Evolutionary conservation across 1,140 invertebrate genomes (phyloP).

Genomic region (Aphaenogaster rudis): DNA sequence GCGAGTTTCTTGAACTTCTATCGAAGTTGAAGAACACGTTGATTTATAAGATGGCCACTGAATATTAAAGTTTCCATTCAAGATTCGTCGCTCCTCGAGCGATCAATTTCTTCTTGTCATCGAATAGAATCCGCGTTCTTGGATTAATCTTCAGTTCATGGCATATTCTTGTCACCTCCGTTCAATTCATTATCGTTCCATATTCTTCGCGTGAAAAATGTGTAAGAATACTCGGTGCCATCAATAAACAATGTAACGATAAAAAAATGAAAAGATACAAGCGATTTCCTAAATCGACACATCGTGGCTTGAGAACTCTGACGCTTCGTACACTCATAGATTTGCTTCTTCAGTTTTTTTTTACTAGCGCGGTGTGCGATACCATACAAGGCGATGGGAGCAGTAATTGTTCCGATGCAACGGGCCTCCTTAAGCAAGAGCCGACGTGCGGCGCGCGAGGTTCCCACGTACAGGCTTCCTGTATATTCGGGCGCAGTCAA

Average conservation of each 20-base stretch:
- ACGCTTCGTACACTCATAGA: neutral
- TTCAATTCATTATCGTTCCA: neutral
- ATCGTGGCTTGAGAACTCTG: neutral
- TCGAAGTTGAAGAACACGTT: slow-evolving; percentile 3
- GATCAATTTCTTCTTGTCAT: neutral
- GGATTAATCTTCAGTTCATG: neutral
- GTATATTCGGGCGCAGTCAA: slow-evolving; percentile 76
- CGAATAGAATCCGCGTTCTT: neutral
- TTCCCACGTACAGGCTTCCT: slow-evolving; percentile 75
- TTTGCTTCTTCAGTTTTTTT: slow-evolving; percentile 1
- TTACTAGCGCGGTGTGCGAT: slow-evolving; percentile 32
- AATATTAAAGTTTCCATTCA: slow-evolving; percentile 40
- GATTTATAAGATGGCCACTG: slow-evolving; percentile 20
- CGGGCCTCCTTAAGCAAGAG: slow-evolving; percentile 60
- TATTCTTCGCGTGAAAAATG: too few relatives aligned
- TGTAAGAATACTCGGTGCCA: neutral
- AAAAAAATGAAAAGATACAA: neutral
- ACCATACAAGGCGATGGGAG: slow-evolving; percentile 46
- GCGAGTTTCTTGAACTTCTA: slow-evolving; percentile 38
- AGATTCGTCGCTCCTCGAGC: neutral
- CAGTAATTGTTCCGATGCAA: slow-evolving; percentile 72
- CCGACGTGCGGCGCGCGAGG: slow-evolving; percentile 49
- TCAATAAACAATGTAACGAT: neutral
- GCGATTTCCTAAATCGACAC: neutral
- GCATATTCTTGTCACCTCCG: neutral